Conservation (phyloP, 2,797 vertebrate species). For the Microtus californicus region DNA sequence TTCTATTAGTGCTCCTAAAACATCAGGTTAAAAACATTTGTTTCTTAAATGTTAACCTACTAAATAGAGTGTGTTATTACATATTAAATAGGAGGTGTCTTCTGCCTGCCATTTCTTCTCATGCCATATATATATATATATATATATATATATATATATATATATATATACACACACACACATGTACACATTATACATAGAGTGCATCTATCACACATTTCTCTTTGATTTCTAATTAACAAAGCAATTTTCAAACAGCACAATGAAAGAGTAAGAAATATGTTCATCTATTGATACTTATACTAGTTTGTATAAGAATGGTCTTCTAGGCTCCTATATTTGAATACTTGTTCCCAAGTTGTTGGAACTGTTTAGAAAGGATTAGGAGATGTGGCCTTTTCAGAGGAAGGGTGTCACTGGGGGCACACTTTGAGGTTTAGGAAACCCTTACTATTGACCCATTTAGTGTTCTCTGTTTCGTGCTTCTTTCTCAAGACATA, state of each 20-base stretch:
- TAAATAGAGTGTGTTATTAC: neutral
- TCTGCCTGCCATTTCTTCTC: neutral
- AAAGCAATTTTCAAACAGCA: neutral
- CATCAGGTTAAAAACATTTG: neutral
- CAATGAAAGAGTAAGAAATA: neutral
- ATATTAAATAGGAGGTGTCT: neutral
- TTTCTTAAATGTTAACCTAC: neutral
- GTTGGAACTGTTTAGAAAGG: neutral
- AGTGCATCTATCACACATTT: neutral
- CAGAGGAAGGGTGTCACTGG: neutral
- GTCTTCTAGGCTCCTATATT: neutral
- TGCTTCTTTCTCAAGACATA: neutral
- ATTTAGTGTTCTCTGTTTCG: neutral
- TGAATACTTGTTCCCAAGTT: neutral
- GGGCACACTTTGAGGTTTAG: too few relatives aligned
- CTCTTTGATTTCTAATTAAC: neutral
- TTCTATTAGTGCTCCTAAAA: conserved; percentile 9
- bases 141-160: neutral
- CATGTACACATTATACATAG: neutral
- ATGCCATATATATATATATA: neutral
- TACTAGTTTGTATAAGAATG: neutral
- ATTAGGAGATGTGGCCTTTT: neutral
- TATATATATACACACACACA: neutral
- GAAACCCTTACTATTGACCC: neutral
- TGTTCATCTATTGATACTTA: neutral